Percentiles rank a stretch among this genome's conserved stretches.
Evolutionary conservation across 2,797 vertebrate genomes (phyloP).

Genomic region (Leontopithecus rosalia): DNA sequence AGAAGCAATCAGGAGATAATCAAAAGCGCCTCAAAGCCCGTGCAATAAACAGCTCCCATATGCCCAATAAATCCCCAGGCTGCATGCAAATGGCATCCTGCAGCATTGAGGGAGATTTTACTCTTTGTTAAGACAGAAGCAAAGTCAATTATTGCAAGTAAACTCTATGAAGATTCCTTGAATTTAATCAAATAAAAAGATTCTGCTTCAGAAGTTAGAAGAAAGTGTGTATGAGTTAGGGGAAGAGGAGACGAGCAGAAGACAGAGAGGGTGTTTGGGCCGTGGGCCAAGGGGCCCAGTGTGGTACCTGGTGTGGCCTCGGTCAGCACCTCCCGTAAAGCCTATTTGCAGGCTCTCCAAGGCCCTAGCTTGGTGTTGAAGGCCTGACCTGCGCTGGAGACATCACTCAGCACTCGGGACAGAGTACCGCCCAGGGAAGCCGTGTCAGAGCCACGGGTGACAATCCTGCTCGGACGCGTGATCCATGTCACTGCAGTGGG

Average conservation of each 20-base stretch:
- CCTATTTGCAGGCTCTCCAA: rapidly evolving
- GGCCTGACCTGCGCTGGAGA: no score
- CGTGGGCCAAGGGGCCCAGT: background rate
- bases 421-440: rapidly evolving
- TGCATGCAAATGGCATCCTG: slow-evolving; percentile 39
- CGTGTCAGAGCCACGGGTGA: rapidly evolving
- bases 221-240: background rate
- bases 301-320: rapidly evolving
- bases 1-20: slow-evolving; percentile 80
- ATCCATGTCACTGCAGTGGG: rapidly evolving
- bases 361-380: background rate
- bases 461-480: background rate
- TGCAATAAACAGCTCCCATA: slow-evolving; percentile 72
- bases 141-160: slow-evolving; percentile 69
- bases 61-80: slow-evolving; percentile 57
- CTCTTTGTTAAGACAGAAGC: slow-evolving; percentile 61
- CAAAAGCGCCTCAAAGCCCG: slow-evolving; percentile 62
- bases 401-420: rapidly evolving
- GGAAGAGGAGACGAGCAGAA: background rate
- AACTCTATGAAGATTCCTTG: background rate
- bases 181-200: slow-evolving; percentile 15
- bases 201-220: background rate
- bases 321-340: background rate
- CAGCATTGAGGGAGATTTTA: slow-evolving; percentile 32
- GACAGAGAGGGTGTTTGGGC: background rate